phyloP scores from a whole-genome alignment of 1,140 invertebrate genomes.

The Zaprionus taronus region DNA sequence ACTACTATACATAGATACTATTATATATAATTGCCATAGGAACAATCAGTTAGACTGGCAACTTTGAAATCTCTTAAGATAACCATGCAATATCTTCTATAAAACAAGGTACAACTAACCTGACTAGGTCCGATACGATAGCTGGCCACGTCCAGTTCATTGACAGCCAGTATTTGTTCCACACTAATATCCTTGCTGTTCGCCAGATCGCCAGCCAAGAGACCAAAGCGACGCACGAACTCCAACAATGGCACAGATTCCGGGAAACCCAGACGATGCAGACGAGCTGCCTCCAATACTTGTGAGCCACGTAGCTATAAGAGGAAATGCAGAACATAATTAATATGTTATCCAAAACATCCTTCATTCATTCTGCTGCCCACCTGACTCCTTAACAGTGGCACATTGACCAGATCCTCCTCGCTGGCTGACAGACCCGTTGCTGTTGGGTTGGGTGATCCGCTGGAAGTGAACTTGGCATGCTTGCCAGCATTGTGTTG shows the following conservation, averaged over 20 bases:
- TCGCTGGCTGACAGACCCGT: conserved; percentile 75
- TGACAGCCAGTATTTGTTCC: conserved; percentile 92
- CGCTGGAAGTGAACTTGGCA: conserved; percentile 63
- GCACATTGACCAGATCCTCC: conserved; percentile 92
- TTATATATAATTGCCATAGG: too few species aligned
- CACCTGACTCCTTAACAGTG: conserved; percentile 93
- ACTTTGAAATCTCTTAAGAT: too few species aligned
- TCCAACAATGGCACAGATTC: conserved; percentile 94
- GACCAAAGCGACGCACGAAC: conserved; percentile 89
- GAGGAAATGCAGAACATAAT: neutral
- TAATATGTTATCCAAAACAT: neutral
- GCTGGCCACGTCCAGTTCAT: conserved; percentile 94
- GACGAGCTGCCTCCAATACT: conserved; percentile 93
- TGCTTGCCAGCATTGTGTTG: conserved; percentile 89
- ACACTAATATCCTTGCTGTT: conserved; percentile 88
- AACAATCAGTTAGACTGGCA: too few species aligned
- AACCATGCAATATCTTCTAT: too few species aligned
- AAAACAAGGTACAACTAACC: conserved; percentile 85
- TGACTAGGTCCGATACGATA: conserved; percentile 96
- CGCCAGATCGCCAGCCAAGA: conserved; percentile 68
- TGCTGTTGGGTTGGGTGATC: conserved; percentile 59
- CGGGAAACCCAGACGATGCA: conserved; percentile 97
- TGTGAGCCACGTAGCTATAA: conserved; percentile 92
- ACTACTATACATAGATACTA: too few species aligned
- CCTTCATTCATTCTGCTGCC: neutral